These are phyloP conservation scores for Pantala flavescens DNA, from an alignment of 1,140 invertebrate species.

Conservation along the genomic window DNA sequence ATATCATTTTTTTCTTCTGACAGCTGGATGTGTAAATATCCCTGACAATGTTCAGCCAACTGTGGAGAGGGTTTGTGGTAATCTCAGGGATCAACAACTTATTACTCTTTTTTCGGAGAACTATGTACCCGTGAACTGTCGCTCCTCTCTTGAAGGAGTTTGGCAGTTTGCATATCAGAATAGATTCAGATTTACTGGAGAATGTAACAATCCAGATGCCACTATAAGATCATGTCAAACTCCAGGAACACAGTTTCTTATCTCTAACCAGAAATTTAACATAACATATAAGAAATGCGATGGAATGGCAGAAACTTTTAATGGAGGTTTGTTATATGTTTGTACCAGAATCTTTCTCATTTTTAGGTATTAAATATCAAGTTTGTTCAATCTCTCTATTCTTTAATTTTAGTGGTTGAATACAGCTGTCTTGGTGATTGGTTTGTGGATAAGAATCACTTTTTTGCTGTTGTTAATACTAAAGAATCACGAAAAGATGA, in stretches of 20 bases:
- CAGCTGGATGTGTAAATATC: constrained; percentile 64
- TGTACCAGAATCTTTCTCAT: constrained; percentile 1
- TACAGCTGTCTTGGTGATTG: constrained; percentile 90
- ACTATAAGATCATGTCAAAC: constrained; percentile 89
- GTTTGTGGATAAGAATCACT: constrained; percentile 92
- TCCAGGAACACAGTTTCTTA: constrained; percentile 88
- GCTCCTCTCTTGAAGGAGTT: constrained; percentile 85
- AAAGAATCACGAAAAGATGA: constrained; percentile 89
- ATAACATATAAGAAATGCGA: constrained; percentile 85
- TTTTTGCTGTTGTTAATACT: constrained; percentile 87
- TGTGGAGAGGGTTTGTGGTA: constrained; percentile 63
- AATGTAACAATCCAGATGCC: constrained; percentile 76
- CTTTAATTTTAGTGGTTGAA: constrained; percentile 57
- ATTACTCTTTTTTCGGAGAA: constrained; percentile 84
- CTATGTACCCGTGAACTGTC: constrained; percentile 81
- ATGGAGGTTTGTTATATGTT: constrained; percentile 52
- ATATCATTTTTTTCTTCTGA: constrained; percentile 28
- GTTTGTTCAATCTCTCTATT: constrained; percentile 1
- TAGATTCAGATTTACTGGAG: constrained; percentile 79
- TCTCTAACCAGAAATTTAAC: constrained; percentile 94
- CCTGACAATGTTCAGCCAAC: constrained; percentile 49
- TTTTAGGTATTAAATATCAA: constrained; percentile 11
- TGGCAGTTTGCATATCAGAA: constrained; percentile 89
- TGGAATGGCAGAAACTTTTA: constrained; percentile 74
- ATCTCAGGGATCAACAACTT: constrained; percentile 66